These are phyloP conservation scores for Trichechus manatus DNA, from an alignment of 2,113 vertebrate genomes.

Conservation along the genomic window DNA sequence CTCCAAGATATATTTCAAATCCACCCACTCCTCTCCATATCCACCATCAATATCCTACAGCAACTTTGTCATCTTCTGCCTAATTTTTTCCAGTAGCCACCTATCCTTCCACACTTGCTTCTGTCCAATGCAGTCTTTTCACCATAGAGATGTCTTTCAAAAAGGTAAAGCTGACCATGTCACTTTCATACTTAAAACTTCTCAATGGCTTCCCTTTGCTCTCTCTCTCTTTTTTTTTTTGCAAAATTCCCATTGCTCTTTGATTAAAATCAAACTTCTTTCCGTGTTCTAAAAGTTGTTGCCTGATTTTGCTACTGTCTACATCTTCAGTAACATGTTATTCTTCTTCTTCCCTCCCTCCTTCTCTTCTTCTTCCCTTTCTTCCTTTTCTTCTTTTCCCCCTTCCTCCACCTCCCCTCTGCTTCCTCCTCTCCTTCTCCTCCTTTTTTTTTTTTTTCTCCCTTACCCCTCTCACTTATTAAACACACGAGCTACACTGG, in stretches of 20 bases:
- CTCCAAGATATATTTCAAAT: background rate
- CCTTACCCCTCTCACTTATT: background rate
- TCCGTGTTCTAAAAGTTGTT: background rate
- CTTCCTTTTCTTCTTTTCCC: background rate
- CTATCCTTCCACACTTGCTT: background rate
- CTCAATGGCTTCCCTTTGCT: background rate
- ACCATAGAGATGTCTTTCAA: background rate
- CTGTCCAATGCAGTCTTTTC: background rate
- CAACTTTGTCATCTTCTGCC: background rate
- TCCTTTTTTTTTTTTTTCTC: too few relatives aligned
- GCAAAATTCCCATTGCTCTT: background rate
- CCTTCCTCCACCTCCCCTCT: too few relatives aligned
- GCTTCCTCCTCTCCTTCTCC: background rate
- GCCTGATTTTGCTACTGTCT: background rate
- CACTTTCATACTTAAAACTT: background rate
- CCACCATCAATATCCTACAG: background rate
- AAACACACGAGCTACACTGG: background rate
- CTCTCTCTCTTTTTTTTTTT: too few relatives aligned
- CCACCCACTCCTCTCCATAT: background rate
- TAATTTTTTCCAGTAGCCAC: background rate
- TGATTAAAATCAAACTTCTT: slow-evolving; percentile 11
- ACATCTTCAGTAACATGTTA: background rate
- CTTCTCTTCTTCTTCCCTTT: background rate
- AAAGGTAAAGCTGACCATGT: background rate
- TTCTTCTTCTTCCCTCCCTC: background rate